Evolutionary conservation across 2,797 vertebrate genomes (phyloP).

Genomic region (Darevskia nairensis): DNA sequence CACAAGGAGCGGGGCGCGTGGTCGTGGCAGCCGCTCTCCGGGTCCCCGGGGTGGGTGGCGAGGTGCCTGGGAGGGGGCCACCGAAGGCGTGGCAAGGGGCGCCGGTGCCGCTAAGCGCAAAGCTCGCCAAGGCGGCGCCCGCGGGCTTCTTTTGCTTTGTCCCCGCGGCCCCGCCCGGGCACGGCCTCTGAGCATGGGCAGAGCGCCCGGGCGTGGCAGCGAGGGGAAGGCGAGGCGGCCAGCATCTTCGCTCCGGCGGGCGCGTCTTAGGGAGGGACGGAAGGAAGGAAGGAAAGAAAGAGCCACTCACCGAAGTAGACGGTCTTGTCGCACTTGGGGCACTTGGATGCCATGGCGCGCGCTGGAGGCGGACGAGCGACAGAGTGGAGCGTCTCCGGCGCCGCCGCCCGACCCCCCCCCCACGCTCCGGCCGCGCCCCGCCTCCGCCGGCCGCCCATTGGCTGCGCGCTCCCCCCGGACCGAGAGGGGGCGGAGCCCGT

Average conservation of each 20-base stretch:
- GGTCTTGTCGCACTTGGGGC: constrained; percentile 96
- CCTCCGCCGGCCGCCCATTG: constrained; percentile 45
- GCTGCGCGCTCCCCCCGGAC: no score
- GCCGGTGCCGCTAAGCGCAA: no score
- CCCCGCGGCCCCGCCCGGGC: no score
- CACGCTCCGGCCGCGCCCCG: background rate
- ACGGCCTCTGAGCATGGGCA: background rate
- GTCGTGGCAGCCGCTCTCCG: no score
- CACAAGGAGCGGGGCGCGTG: background rate
- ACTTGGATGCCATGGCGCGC: constrained; percentile 90
- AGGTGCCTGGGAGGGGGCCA: no score
- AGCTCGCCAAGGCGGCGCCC: background rate
- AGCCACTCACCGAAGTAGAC: constrained; percentile 94
- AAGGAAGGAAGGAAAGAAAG: no score
- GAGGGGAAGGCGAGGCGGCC: no score
- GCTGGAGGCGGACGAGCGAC: background rate
- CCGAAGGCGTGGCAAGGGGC: background rate
- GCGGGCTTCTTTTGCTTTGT: no score
- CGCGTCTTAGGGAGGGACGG: no score
- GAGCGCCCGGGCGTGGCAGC: background rate
- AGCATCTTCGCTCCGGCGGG: background rate
- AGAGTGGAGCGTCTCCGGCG: background rate
- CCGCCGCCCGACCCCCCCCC: background rate
- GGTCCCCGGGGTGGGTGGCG: no score
- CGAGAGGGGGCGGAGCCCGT: no score